Base-by-base conservation (phyloP, 2,113 vertebrate species). In the Mellivora capensis region DNA sequence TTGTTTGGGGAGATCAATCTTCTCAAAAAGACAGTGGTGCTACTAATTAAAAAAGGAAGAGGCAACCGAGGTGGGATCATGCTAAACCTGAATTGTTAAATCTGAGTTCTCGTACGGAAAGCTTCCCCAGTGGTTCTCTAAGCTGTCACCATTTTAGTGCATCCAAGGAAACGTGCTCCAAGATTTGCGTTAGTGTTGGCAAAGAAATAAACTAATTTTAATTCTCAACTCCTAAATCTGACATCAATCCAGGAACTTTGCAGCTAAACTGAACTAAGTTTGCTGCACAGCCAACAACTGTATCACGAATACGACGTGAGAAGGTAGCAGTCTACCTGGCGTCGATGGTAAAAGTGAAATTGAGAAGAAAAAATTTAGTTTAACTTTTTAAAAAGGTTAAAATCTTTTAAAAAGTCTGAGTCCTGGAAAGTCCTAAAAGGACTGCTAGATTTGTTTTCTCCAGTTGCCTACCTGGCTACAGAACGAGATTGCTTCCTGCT, bases 41-140 rank as follows among this genome's bases (percentile, higher is more conserved):
- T 97, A 93, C 89, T 97, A 83, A 86, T 98, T 97, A 97, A 97
- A 94, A 82, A 97, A 87, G 21, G 61, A 94, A 98, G 86, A 98
- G 21, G 89, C 4, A 94, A 95, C 87, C 17, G 49, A 94, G 96
- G 94, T 97, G 87, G 87, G 86, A 98, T 93, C 59, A 1, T 6
- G 74, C 93, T 64, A 97, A 85, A 59, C 37, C 0, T 0, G 74
- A 96, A 76, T 82, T 98, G 85, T 74, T 98, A 97, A 97, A 82
- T 94, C 87, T 18, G 69, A 96, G 77, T 17, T 94, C n/a, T 93
- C 7, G 1, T 64, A 25, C 27, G 59, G 93, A 67, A 93, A 82
- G 12, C 72, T 97, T 98, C 76, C 90, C 62, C 87, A 61, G 96
- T 80, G 64, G 59, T 96, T 97, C n/a, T 20, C 39, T 96, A 89